phyloP scores from a whole-genome alignment of 2,797 vertebrate genomes.

The Pseudochirops corinnae region DNA sequence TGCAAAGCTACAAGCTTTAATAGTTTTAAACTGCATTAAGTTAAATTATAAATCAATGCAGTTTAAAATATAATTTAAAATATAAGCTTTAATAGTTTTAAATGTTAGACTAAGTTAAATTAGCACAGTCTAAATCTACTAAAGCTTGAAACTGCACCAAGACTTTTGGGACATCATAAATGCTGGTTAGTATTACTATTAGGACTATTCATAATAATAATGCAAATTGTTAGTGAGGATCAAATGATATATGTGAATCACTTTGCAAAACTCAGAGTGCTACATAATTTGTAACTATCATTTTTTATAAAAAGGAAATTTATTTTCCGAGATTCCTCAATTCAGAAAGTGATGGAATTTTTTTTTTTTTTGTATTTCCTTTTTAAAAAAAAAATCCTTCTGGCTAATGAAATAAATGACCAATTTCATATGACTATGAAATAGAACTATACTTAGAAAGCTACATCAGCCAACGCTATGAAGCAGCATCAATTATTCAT shows the following conservation, averaged over 20 bases:
- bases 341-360: slow-evolving; percentile 49
- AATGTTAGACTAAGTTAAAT: background rate
- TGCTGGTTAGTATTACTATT: background rate
- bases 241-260: background rate
- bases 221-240: background rate
- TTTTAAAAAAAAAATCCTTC: slow-evolving; percentile 58
- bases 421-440: slow-evolving; percentile 62
- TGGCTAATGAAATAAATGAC: slow-evolving; percentile 72
- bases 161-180: background rate
- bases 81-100: background rate
- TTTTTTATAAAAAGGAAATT: background rate
- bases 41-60: background rate
- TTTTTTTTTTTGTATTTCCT: slow-evolving; percentile 51
- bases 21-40: background rate
- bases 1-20: background rate
- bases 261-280: background rate
- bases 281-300: background rate
- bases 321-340: slow-evolving; percentile 19
- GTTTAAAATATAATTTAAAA: background rate
- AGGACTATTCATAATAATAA: background rate
- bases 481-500: slow-evolving; percentile 76
- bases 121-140: background rate
- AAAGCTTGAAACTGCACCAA: background rate
- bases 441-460: slow-evolving; percentile 72
- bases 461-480: slow-evolving; percentile 70